Base-by-base conservation (phyloP, 2,113 vertebrate genomes). In the Setophaga kirtlandii region DNA sequence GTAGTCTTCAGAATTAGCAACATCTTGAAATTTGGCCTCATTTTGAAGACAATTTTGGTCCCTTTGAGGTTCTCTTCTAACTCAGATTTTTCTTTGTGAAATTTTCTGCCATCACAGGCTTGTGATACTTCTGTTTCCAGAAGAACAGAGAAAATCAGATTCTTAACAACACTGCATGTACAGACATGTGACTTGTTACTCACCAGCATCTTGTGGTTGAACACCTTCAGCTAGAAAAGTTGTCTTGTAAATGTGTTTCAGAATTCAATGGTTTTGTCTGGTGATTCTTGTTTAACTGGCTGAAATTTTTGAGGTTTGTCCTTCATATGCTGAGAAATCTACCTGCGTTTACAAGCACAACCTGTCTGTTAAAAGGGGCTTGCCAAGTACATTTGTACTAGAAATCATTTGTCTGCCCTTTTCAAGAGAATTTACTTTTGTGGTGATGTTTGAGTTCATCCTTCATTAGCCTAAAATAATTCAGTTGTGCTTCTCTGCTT, bases 211-310 rank as follows among this genome's bases (percentile, higher is more conserved):
- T 63, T 16, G 25, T 22, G 27, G 58, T 39, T 37, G 55, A 77
- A 74, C 84, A 42, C 62, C 31, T 94, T 85, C 84, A 83, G 18
- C 87, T 91, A 63, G n/a, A 90, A 83, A 67, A 80, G 33, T 74
- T 76, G 62, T 87, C 77, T 65, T 76, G 37, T 76, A 87, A 94
- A 58, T 17, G 27, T 39, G 39, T 76, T 91, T 55, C 78, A 70
- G 95, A 83, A 93, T 76, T 8, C 53, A 42, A 30, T 95, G 44
- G 42, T 93, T 76, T 91, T 80, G 71, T 23, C 59, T 93, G 67
- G 79, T 35, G 24, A 94, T 33, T 86, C 81, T 85, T 62, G 93
- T 87, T 90, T 20, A 85, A 90, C 91, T 88, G 94, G 92, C 67
- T 91, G 62, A 70, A 87, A 44, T 69, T 91, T 71, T 76, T 83